Conservation (phyloP, 2,888 invertebrate genomes). For the Plagodis dolabraria region DNA sequence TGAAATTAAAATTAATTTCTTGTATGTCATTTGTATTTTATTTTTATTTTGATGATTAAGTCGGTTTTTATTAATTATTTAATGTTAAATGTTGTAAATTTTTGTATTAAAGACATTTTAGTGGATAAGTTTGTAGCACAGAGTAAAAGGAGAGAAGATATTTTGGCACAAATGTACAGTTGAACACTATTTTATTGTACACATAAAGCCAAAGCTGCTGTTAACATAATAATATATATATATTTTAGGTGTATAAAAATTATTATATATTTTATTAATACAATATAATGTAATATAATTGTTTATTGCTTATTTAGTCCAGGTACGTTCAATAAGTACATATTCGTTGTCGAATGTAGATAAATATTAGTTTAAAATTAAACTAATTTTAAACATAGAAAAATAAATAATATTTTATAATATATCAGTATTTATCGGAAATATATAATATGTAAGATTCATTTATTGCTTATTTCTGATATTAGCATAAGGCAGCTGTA, state of each 20-base stretch:
- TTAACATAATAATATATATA: too few species aligned
- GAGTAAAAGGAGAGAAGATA: slow-evolving; percentile 13
- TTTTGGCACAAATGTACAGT: slow-evolving; percentile 34
- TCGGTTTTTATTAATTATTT: too few species aligned
- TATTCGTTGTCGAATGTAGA: slow-evolving; percentile 35
- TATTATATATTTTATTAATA: too few species aligned
- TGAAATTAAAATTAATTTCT: too few species aligned
- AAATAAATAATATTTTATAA: slow-evolving; percentile 5
- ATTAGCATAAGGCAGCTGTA: slow-evolving; percentile 4
- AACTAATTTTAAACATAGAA: slow-evolving; percentile 10
- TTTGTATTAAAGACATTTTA: too few species aligned
- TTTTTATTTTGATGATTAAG: too few species aligned
- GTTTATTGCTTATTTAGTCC: slow-evolving; percentile 29
- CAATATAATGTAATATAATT: too few species aligned
- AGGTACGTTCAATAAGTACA: slow-evolving; percentile 55
- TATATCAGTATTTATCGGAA: slow-evolving; percentile 3
- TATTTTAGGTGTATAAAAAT: too few species aligned
- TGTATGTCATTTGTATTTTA: too few species aligned
- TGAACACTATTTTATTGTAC: slow-evolving; percentile 20
- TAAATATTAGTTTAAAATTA: slow-evolving; percentile 37
- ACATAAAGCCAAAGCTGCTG: slow-evolving; percentile 9
- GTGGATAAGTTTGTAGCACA: neutral
- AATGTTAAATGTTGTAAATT: too few species aligned
- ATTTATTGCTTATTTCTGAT: neutral
- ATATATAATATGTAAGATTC: neutral